Evolutionary conservation across 2,113 vertebrate species (phyloP).

Genomic region (Carettochelys insculpta): DNA sequence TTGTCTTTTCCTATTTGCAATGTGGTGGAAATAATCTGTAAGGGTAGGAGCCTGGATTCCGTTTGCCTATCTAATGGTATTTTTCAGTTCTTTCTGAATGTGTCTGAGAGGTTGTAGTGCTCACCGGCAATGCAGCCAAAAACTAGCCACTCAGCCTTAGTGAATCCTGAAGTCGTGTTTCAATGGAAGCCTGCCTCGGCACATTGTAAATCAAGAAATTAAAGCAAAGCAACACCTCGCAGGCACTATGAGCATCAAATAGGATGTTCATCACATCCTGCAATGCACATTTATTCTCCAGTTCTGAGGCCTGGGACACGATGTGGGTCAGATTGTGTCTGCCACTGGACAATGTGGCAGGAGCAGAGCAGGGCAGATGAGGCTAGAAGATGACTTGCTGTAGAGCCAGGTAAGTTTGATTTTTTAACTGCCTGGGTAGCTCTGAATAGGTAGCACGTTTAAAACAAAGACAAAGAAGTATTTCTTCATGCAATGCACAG

Average conservation of each 20-base stretch:
- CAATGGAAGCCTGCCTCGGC: background rate
- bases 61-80: background rate
- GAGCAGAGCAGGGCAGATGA: background rate
- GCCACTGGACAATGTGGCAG: background rate
- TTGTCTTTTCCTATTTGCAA: background rate
- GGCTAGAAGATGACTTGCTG: accelerated
- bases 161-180: background rate
- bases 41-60: background rate
- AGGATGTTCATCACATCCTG: too few relatives aligned
- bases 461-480: too few relatives aligned
- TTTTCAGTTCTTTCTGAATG: background rate
- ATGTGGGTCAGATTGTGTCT: background rate
- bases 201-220: too few relatives aligned
- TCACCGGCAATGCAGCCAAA: background rate
- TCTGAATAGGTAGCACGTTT: too few relatives aligned
- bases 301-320: too few relatives aligned
- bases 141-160: background rate
- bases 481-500: too few relatives aligned
- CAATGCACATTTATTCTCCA: too few relatives aligned
- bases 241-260: too few relatives aligned
- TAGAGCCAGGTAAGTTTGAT: too few relatives aligned
- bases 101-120: background rate
- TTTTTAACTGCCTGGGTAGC: too few relatives aligned
- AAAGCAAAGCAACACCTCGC: too few relatives aligned
- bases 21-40: background rate